These are phyloP conservation scores for Bucco capensis DNA, from an alignment of 2,113 vertebrate genomes.

Conservation along the genomic window DNA sequence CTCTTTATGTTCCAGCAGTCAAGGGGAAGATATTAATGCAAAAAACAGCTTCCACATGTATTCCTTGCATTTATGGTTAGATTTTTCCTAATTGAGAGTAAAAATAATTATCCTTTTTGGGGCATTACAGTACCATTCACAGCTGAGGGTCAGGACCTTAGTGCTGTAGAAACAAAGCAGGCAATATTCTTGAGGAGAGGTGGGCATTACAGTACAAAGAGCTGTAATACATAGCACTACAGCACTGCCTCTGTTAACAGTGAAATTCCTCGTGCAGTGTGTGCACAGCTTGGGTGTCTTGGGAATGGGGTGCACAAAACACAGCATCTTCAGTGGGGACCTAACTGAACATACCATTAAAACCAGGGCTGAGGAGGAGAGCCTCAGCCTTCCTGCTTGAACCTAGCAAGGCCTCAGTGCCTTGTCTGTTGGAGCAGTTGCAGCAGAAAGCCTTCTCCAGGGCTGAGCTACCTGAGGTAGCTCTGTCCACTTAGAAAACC, in stretches of 20 bases:
- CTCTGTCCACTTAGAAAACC: neutral
- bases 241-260: neutral
- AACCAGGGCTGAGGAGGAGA: neutral
- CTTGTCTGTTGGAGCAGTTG: neutral
- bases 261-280: neutral
- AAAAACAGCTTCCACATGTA: neutral
- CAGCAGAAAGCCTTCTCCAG: neutral
- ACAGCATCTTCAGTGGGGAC: neutral
- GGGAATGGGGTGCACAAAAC: neutral
- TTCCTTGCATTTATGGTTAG: neutral
- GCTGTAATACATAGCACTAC: neutral
- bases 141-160: neutral
- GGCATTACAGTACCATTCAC: neutral
- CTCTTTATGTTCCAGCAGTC: neutral
- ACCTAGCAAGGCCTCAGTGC: neutral
- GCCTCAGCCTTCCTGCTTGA: neutral
- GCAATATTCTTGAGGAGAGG: neutral
- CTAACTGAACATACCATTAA: fast-evolving
- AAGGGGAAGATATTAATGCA: slow-evolving; percentile 27
- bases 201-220: neutral
- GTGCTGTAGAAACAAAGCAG: neutral
- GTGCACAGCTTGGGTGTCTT: neutral
- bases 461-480: neutral
- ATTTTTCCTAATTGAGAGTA: neutral
- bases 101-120: neutral